Evolutionary conservation across 1,140 invertebrate genomes (phyloP).

Genomic region (Orchestia grillus): DNA sequence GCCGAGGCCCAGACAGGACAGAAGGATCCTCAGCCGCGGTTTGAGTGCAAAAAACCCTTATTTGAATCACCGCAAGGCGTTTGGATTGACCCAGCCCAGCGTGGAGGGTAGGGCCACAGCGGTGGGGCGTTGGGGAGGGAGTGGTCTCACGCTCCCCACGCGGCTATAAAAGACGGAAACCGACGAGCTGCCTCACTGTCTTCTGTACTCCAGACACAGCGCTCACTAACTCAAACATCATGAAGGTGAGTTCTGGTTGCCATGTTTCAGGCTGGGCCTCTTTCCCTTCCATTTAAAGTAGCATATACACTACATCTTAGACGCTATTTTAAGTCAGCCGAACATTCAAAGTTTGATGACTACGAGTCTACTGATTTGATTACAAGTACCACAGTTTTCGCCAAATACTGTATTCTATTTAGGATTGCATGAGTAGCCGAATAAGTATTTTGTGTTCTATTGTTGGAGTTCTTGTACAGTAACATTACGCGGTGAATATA

Average conservation of each 20-base stretch:
- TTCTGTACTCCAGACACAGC: neutral
- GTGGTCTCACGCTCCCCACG: neutral
- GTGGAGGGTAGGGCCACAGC: neutral
- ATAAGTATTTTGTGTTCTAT: too few species aligned
- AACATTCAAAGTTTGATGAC: neutral
- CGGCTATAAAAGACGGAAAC: neutral
- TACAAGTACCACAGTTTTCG: too few species aligned
- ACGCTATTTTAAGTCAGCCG: neutral
- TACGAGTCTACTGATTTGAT: too few species aligned
- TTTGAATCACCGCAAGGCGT: neutral
- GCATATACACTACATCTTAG: neutral
- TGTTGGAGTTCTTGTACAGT: too few species aligned
- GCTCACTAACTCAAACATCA: constrained; percentile 57
- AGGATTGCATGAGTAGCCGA: too few species aligned
- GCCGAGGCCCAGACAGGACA: neutral
- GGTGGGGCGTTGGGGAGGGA: neutral
- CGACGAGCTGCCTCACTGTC: neutral
- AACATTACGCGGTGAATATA: too few species aligned
- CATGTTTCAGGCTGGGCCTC: neutral
- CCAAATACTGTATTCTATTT: too few species aligned
- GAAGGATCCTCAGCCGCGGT: neutral
- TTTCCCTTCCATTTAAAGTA: neutral
- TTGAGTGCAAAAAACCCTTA: neutral
- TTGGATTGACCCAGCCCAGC: neutral
- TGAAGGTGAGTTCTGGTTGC: neutral